phyloP scores from a whole-genome alignment of 2,888 invertebrate genomes.

The Thereva nobilitata region DNA sequence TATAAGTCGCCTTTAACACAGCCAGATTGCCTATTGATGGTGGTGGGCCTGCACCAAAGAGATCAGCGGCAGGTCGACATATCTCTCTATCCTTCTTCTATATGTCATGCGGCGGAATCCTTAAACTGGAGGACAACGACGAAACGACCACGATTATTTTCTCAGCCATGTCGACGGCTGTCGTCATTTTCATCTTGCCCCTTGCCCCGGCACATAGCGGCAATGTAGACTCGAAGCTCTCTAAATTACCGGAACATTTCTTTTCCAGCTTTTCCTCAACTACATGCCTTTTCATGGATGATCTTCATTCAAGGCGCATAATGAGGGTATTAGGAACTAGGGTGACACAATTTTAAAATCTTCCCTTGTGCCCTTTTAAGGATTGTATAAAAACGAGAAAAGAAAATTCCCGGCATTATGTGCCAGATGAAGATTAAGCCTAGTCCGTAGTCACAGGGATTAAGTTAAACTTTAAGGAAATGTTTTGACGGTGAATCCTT shows the following conservation, averaged over 20 bases:
- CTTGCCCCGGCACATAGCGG: background rate
- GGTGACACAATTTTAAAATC: slow-evolving; percentile 35
- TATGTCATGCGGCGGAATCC: slow-evolving; percentile 26
- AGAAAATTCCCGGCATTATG: slow-evolving; percentile 17
- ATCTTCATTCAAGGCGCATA: slow-evolving; percentile 35
- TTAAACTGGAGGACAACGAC: background rate
- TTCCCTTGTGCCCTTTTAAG: slow-evolving; percentile 17
- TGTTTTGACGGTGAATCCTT: background rate
- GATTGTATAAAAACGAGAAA: slow-evolving; percentile 17
- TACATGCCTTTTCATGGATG: slow-evolving; percentile 24
- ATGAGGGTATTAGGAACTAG: slow-evolving; percentile 35
- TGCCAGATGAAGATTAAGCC: slow-evolving; percentile 24
- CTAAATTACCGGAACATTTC: slow-evolving; percentile 26
- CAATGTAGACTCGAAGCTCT: slow-evolving; percentile 16
- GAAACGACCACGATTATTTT: slow-evolving; percentile 14
- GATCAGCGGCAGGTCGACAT: slow-evolving; percentile 4
- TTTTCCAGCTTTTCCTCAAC: slow-evolving; percentile 23
- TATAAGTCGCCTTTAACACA: slow-evolving; percentile 16
- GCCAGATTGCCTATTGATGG: slow-evolving; percentile 36
- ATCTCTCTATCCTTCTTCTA: slow-evolving; percentile 9
- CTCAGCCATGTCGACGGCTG: slow-evolving; percentile 18
- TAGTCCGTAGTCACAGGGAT: slow-evolving; percentile 25
- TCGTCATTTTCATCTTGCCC: slow-evolving; percentile 18
- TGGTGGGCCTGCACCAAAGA: slow-evolving; percentile 23
- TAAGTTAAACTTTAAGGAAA: slow-evolving; percentile 20